A percentile compares a stretch with the other conserved stretches of the same genome.
Conservation (phyloP, 2,113 vertebrate species). For the Ariopsis seemanni region DNA sequence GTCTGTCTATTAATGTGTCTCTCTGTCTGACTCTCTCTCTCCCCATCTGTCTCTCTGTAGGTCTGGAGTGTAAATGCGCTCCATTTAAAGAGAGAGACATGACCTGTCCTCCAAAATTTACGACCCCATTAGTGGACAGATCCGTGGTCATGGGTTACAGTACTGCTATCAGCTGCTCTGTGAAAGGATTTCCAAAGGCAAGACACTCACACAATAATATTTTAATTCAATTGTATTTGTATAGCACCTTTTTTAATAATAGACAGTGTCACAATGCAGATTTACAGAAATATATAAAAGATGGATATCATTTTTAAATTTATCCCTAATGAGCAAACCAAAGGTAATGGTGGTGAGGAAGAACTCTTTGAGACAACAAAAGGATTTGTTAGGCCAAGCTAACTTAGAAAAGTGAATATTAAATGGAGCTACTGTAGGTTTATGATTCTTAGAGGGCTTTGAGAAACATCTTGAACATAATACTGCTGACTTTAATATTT, state of each 20-base stretch:
- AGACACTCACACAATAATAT: not conserved
- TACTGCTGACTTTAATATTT: too few species aligned
- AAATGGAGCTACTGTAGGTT: too few species aligned
- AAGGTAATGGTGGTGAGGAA: too few species aligned
- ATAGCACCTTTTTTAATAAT: not conserved
- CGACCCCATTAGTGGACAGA: conserved; percentile 80
- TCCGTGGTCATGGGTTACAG: conserved; percentile 82
- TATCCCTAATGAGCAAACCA: too few species aligned
- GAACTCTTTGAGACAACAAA: too few species aligned
- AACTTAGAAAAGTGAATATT: not conserved
- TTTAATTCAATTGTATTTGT: not conserved
- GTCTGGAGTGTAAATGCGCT: conserved; percentile 61
- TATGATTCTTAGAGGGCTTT: not conserved
- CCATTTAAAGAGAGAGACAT: conserved; percentile 80
- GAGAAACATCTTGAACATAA: too few species aligned
- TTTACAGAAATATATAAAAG: not conserved
- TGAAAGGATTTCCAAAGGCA: conserved; percentile 84
- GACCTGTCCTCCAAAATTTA: conserved; percentile 78
- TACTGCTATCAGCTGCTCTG: conserved; percentile 83
- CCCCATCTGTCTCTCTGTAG: conserved; percentile 57
- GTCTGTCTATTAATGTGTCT: not conserved
- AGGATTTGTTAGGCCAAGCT: too few species aligned
- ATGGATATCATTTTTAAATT: too few species aligned
- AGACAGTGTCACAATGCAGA: not conserved
- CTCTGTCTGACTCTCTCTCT: not conserved